Evolutionary conservation across 2,797 vertebrate genomes (phyloP), one percentile per base, ranked within the genome.

Genomic region (Tauraco hartlaubi): DNA sequence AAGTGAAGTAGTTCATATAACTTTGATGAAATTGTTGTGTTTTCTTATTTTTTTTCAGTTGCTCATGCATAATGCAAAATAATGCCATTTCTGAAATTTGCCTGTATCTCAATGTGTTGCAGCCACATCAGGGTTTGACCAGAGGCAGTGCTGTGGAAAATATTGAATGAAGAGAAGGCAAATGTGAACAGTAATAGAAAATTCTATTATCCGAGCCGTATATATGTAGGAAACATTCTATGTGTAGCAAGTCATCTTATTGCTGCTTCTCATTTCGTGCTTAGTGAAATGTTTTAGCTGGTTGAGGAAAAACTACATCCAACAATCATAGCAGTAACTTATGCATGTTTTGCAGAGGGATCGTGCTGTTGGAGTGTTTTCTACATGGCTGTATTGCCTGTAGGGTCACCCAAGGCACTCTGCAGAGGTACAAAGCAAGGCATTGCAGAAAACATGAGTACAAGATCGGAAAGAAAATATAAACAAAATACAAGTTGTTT

Each of bases 301-400:
- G 5, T 17, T 68, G 66, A 79, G 48, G 68, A 63, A 92, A 79
- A 63, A 23, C 54, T 41, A 10, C 23, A 54, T 26, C 51, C n/a
- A 58, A 4, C 41, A 67, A 20, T 44, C 49, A 12, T 6, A 46
- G 31, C 52, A 11, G 44, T 51, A 75, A 46, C 35, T 75, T 69
- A 33, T 2, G 7, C 12, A 0, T 17, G 37, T 74, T 68, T 9
- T 43, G 52, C 6, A 12, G 59, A 63, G 69, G 31, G 54, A 66
- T 4, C 3, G 0, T 25, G 15, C 17, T 54, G 17, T 66, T 17
- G 22, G 18, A 48, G 8, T 35, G 31, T 49, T 88, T 92, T 69
- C n/a, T 52, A 3, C 2, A 0, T 18, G 44, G 31, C 20, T 90
- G 43, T 67, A 28, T 82, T 1, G 0, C 23, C 85, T 1, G 0